These are phyloP conservation scores for Ameiurus melas DNA, from an alignment of 2,113 vertebrate species.

Conservation along the genomic window DNA sequence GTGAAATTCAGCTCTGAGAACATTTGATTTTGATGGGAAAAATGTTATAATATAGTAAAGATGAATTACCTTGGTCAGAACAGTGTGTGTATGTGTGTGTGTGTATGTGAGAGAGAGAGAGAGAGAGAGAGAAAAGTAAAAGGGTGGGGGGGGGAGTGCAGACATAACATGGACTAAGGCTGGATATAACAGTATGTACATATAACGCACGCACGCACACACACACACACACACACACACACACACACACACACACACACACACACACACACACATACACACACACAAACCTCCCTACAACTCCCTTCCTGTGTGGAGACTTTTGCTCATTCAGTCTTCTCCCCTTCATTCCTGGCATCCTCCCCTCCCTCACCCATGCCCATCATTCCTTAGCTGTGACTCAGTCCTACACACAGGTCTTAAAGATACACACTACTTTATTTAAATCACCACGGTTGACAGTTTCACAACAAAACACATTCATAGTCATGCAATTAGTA, in stretches of 20 bases:
- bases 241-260: slow-evolving; percentile 5
- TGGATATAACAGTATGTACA: not conserved
- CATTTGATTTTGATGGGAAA: not conserved
- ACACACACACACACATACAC: slow-evolving; percentile 2
- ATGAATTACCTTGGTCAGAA: not conserved
- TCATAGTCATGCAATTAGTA: not conserved
- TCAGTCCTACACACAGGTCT: slow-evolving; percentile 65
- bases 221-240: not conserved
- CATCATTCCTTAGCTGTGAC: slow-evolving; percentile 72
- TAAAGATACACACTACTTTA: slow-evolving; percentile 63
- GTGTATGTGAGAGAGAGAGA: not conserved
- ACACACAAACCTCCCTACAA: not conserved
- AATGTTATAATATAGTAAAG: not conserved
- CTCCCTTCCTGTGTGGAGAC: slow-evolving; percentile 42
- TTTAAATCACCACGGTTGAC: slow-evolving; percentile 55
- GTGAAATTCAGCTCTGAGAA: not conserved
- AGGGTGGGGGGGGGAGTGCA: not conserved
- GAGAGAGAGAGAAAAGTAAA: not conserved
- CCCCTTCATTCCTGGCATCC: slow-evolving; percentile 19
- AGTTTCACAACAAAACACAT: slow-evolving; percentile 51
- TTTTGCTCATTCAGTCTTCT: slow-evolving; percentile 34
- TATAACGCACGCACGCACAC: not conserved
- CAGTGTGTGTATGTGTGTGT: not conserved
- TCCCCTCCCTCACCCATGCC: slow-evolving; percentile 52
- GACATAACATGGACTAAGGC: not conserved